Evolutionary conservation across 2,888 invertebrate genomes (phyloP).

Genomic region (Creontiades dilutus): DNA sequence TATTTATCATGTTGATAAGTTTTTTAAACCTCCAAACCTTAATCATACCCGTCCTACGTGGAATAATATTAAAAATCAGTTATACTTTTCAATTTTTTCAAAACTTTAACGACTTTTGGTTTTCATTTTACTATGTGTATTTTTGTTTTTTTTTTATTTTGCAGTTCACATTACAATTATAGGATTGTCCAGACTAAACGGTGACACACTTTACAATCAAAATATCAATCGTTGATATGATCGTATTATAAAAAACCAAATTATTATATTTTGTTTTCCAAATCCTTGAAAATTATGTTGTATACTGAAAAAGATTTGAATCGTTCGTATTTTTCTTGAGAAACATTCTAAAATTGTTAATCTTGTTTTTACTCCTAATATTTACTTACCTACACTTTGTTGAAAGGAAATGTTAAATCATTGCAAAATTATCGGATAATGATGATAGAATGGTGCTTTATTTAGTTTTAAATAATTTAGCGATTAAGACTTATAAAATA

Average conservation of each 20-base stretch:
- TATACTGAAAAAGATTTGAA: not conserved
- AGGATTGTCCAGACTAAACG: constrained; percentile 33
- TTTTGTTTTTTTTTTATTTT: constrained; percentile 38
- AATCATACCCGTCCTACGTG: not conserved
- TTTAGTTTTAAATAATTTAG: constrained; percentile 40
- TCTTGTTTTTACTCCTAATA: constrained; percentile 46
- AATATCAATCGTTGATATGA: not conserved
- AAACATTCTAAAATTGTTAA: constrained; percentile 1
- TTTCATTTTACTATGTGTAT: not conserved
- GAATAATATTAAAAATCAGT: not conserved
- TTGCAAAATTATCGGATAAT: constrained; percentile 42
- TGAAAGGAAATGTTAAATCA: constrained; percentile 17
- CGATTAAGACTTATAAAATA: constrained; percentile 52
- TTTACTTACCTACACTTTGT: constrained; percentile 38
- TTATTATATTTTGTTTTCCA: too few relatives aligned
- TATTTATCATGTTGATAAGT: constrained; percentile 13
- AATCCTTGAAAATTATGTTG: too few relatives aligned
- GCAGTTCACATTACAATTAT: constrained; percentile 37
- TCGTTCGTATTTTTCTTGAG: not conserved
- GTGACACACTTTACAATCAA: not conserved
- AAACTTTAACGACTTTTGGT: not conserved
- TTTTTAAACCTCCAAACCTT: not conserved
- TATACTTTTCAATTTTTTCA: not conserved
- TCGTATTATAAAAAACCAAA: too few relatives aligned
- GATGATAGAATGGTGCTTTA: constrained; percentile 58